Conservation (phyloP, 2,113 vertebrate genomes). For the Melanocharis versteri region DNA sequence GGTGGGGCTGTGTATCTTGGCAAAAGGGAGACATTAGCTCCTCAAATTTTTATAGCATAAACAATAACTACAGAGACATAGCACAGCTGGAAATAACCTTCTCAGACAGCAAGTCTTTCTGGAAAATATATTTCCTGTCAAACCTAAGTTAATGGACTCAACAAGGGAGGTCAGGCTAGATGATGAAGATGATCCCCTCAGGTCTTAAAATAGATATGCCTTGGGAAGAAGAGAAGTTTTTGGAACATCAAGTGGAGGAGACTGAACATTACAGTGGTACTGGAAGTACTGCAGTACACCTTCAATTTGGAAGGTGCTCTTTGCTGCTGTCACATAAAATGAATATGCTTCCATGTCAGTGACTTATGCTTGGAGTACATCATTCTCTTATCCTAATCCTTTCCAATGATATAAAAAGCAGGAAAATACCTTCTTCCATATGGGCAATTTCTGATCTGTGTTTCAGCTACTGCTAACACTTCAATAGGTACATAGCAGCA, state of each 20-base stretch:
- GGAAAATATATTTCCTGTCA: constrained; percentile 7
- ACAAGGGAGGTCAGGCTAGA: neutral
- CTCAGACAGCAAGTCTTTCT: constrained; percentile 8
- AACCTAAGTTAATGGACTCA: neutral
- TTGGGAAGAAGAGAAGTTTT: neutral
- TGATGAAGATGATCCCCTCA: neutral
- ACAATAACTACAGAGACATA: constrained; percentile 29
- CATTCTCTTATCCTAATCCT: neutral
- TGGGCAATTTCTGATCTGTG: neutral
- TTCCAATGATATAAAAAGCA: neutral
- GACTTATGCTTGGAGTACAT: neutral
- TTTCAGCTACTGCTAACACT: neutral
- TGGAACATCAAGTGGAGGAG: neutral
- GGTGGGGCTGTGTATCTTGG: neutral
- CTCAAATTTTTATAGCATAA: constrained; percentile 42
- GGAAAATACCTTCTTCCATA: neutral
- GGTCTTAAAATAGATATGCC: neutral
- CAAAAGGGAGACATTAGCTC: neutral
- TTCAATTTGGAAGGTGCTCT: neutral
- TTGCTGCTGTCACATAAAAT: neutral
- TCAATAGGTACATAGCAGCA: neutral
- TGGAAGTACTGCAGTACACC: neutral
- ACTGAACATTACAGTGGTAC: neutral
- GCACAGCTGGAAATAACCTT: constrained; percentile 39
- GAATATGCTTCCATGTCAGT: neutral